Conservation (phyloP, 2,113 vertebrate species). For the Plecturocebus donacophilus region DNA sequence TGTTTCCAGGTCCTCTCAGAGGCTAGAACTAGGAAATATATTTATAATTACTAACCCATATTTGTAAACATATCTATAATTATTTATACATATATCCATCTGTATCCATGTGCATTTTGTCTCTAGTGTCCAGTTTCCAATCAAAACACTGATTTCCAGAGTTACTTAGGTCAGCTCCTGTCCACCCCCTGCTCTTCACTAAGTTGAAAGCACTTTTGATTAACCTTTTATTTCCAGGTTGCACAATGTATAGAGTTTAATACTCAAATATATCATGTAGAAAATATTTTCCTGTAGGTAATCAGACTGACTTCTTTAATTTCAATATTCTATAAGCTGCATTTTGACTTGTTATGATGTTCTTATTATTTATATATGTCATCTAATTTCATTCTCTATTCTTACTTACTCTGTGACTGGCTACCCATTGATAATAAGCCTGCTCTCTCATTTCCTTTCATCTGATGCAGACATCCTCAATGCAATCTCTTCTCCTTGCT, state of each 20-base stretch:
- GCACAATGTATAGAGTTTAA: not conserved
- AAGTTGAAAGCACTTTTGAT: not conserved
- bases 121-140: not conserved
- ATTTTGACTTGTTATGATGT: not conserved
- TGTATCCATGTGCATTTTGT: not conserved
- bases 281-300: not conserved
- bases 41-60: not conserved
- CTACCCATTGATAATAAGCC: not conserved
- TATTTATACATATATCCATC: not conserved
- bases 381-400: not conserved
- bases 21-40: not conserved
- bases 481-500: not conserved
- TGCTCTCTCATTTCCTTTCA: not conserved
- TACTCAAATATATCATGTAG: not conserved
- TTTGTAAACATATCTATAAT: not conserved
- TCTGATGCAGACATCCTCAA: not conserved
- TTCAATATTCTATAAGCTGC: not conserved
- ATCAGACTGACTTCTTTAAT: not conserved
- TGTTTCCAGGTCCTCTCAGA: not conserved
- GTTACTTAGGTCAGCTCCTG: not conserved
- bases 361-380: not conserved
- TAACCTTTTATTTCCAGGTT: not conserved
- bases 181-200: rapidly evolving
- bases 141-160: not conserved
- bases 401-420: not conserved